Evolutionary conservation across 2,797 vertebrate species (phyloP).

Genomic region (Vultur gryphus): DNA sequence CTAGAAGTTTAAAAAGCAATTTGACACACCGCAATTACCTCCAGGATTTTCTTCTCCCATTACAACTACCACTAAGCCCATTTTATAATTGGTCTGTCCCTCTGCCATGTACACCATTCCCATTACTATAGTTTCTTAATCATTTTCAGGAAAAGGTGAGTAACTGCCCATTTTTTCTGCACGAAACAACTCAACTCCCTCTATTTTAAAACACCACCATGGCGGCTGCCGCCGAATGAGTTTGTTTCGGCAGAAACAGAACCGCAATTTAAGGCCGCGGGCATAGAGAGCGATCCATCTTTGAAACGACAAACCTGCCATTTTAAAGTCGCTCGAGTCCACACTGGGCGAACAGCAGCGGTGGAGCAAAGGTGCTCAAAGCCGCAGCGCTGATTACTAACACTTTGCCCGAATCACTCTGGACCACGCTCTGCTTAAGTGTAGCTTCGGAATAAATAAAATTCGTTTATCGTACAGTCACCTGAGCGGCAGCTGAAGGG

Average conservation of each 20-base stretch:
- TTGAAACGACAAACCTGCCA: not conserved
- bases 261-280: accelerated
- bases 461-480: accelerated
- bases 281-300: not conserved
- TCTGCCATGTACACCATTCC: not conserved
- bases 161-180: not conserved
- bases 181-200: not conserved
- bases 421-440: not conserved
- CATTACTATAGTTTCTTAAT: not conserved
- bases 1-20: not conserved
- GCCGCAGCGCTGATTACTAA: accelerated
- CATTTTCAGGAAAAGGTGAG: not conserved
- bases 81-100: not conserved
- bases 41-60: slow-evolving; percentile 1
- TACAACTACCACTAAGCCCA: not conserved
- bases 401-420: not conserved
- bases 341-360: accelerated
- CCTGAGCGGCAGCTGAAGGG: not conserved
- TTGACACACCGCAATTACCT: not conserved
- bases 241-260: not conserved
- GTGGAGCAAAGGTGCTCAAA: not conserved
- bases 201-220: not conserved
- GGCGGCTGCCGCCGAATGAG: accelerated
- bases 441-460: not conserved
- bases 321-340: not conserved